phyloP scores from a whole-genome alignment of 2,113 vertebrate genomes.

The Megatriorchis doriae region DNA sequence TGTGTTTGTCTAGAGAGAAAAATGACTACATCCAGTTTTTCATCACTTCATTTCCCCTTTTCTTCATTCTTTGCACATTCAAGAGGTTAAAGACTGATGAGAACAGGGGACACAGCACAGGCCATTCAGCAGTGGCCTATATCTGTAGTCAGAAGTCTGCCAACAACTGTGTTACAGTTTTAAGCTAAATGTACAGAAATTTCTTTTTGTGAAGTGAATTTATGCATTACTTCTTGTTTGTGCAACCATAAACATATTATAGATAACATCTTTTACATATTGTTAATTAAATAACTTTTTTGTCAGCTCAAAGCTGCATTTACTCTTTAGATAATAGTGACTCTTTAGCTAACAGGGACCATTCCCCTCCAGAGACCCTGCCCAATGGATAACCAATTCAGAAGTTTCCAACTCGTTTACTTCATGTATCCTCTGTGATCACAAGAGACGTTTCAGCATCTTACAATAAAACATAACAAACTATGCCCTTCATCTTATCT shows the following conservation, averaged over 20 bases:
- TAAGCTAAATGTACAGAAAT: not conserved
- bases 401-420: not conserved
- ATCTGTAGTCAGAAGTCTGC: not conserved
- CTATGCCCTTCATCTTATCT: not conserved
- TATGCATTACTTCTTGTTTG: not conserved
- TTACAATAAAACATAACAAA: not conserved
- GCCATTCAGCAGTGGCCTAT: not conserved
- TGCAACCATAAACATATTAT: not conserved
- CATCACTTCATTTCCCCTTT: not conserved
- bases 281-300: not conserved
- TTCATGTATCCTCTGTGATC: not conserved
- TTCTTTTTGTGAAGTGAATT: not conserved
- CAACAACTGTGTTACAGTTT: not conserved
- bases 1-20: not conserved
- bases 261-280: not conserved
- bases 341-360: not conserved
- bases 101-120: not conserved
- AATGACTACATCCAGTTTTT: not conserved
- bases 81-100: not conserved
- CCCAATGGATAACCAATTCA: not conserved
- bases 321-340: not conserved
- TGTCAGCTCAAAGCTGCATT: not conserved
- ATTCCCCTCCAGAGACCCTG: not conserved
- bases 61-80: not conserved
- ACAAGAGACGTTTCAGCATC: not conserved